Evolutionary conservation across 1,140 invertebrate genomes (phyloP), one percentile per base, ranked within the genome.

Genomic region (Hesperophylax magnus): DNA sequence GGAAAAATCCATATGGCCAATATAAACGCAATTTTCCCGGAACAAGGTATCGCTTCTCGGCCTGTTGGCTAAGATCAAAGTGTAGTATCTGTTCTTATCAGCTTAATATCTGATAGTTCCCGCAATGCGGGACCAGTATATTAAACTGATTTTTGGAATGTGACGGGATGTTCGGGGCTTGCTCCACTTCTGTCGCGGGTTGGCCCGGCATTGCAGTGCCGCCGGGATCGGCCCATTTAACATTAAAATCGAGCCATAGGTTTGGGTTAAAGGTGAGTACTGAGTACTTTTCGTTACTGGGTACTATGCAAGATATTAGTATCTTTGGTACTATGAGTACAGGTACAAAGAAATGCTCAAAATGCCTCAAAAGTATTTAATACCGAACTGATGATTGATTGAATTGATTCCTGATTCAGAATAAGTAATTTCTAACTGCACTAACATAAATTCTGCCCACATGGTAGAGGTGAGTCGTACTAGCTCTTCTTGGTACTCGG

Each of bases 131-230:
- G 86, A 86, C 89, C 82, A 83, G 82, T 83, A 91, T 92, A 92
- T 92, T 92, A 92, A 92, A 89, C 90, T 91, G 90, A 90, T 92
- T 92, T 92, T 92, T 92, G 90, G 86, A 90, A 89, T 81, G 60
- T 85, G 90, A 87, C 85, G 88, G 88, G 87, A 85, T 78, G 86
- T 86, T 87, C 88, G 88, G 88, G 84, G 87, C 87, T 87, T 92
- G 91, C 92, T 92, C 88, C 89, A 87, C 86, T 87, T 88, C 88
- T 87, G 86, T 90, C 89, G 85, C 88, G 88, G 91, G 92, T 92
- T 89, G 91, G 87, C 88, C 90, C 86, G 88, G 90, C 89, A 90
- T 92, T 92, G 92, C 92, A 93, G 90, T 92, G 81, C 83, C 83
- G 83, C 83, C 81, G 79, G 82, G 82, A 83, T 83, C 82, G 82